A percentile compares a stretch with the other conserved stretches of the same genome.
Evolutionary conservation across 2,888 invertebrate genomes (phyloP).

Genomic region (Lasius platythorax): DNA sequence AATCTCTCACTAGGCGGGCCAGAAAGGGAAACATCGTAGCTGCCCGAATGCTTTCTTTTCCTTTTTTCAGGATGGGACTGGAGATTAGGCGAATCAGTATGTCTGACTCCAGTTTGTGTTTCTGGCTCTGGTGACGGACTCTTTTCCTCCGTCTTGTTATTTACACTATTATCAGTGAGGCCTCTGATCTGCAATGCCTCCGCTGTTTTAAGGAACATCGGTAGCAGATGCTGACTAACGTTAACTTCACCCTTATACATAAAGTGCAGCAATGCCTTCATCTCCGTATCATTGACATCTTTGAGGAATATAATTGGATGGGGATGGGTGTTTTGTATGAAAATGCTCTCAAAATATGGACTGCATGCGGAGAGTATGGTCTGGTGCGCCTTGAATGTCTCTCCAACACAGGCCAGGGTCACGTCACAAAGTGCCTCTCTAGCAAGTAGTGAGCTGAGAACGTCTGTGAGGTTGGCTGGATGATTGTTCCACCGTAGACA

Average conservation of each 20-base stretch:
- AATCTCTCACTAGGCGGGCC: conserved; percentile 89
- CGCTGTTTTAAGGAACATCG: conserved; percentile 96
- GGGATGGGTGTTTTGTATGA: conserved; percentile 95
- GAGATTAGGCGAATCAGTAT: conserved; percentile 81
- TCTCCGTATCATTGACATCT: conserved; percentile 96
- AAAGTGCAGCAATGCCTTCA: conserved; percentile 95
- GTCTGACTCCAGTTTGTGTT: conserved; percentile 79
- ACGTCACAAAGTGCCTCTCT: conserved; percentile 97
- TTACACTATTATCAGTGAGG: conserved; percentile 94
- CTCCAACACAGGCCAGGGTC: conserved; percentile 96
- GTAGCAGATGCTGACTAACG: conserved; percentile 96
- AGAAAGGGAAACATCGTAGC: conserved; percentile 89
- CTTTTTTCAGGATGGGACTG: conserved; percentile 87
- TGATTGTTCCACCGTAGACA: conserved; percentile 98
- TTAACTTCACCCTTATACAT: conserved; percentile 98
- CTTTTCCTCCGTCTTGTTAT: conserved; percentile 84
- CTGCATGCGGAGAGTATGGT: conserved; percentile 97
- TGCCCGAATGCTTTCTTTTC: conserved; percentile 90
- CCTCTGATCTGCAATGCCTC: conserved; percentile 96
- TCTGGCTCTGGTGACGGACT: conserved; percentile 83
- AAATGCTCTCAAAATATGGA: conserved; percentile 97
- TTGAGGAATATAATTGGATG: conserved; percentile 97
- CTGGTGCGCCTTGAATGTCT: conserved; percentile 97
- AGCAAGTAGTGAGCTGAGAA: conserved; percentile 94
- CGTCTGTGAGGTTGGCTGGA: conserved; percentile 96